Evolutionary conservation across 2,113 vertebrate species (phyloP).

Genomic region (Columbina picui): DNA sequence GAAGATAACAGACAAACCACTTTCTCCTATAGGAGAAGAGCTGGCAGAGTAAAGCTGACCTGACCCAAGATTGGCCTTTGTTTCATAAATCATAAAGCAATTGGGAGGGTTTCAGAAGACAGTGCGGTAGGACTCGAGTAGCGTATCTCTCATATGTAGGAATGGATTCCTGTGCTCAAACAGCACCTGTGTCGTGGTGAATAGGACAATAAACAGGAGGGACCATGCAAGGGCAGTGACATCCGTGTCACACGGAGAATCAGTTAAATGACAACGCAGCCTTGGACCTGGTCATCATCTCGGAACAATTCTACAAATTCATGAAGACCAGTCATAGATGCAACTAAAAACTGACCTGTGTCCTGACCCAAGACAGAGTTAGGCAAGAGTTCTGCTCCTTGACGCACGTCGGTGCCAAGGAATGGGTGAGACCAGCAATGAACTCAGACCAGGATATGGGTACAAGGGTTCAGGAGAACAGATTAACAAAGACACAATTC

Average conservation of each 20-base stretch:
- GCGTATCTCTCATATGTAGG: neutral
- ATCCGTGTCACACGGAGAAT: neutral
- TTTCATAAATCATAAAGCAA: neutral
- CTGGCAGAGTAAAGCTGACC: neutral
- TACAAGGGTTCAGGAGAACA: neutral
- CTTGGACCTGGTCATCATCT: neutral
- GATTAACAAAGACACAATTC: neutral
- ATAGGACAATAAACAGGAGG: neutral
- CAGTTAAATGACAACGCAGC: neutral
- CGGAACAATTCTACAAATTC: neutral
- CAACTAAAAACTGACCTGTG: neutral
- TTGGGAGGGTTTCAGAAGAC: neutral
- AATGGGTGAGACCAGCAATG: neutral
- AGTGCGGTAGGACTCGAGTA: neutral
- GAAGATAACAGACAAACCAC: neutral
- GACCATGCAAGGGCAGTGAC: neutral
- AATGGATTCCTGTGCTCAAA: neutral
- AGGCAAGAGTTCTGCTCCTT: neutral
- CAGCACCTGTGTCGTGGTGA: neutral
- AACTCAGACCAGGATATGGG: neutral
- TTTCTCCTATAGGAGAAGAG: neutral
- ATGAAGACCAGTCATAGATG: neutral
- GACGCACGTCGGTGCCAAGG: rapidly evolving
- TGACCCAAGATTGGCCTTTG: neutral
- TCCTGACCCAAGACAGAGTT: neutral